Evolutionary conservation across 1,140 invertebrate species (phyloP), one percentile per base, ranked within the genome.

Genomic region (Apis cerana): DNA sequence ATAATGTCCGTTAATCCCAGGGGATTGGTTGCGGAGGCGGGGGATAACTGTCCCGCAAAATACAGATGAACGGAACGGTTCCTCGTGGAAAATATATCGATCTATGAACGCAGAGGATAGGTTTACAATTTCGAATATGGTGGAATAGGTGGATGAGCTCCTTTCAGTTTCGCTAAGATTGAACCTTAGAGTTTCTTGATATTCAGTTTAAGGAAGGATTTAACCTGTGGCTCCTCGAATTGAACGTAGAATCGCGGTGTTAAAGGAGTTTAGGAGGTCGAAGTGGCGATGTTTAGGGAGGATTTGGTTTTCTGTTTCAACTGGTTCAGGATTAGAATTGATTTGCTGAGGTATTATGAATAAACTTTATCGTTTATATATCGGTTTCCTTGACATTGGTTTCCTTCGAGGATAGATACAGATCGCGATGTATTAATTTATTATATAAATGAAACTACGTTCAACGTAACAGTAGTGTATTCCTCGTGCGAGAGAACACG

Each of bases 1-100:
- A 85, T 85, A 87, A 87, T 84, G 65, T 67, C 33, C 27, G 83
- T 82, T 88, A 87, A 87, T 87, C 83, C 85, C 33, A 21, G 12
- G 62, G 52, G 78, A 88, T 56, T 62, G 61, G 33, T 43, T 23
- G 8, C 0, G 13, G 15, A 2, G 13, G 1, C 7, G 1, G 23
- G 33, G 64, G 21, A 62, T 48, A 59, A 52, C 23, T 50, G 23
- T 61, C 70, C 48, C 71, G n/a, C 61, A 67, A 72, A 75, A 82
- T 71, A 10, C 59, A 78, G 59, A 33, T 27, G 81, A 76, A 78
- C 50, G 85, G 83, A 79, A 85, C 61, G 54, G 33, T 33, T 17
- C 69, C 11, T 43, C 13, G 43, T 4, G 19, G 76, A 62, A 59
- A 70, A 69, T 78, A 48, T 21, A 67, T 75, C 3, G 12, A 15